Percentiles rank a stretch among this genome's conserved stretches.
Evolutionary conservation across 2,113 vertebrate genomes (phyloP).

Genomic region (Pseudolaguvia tuberculata): DNA sequence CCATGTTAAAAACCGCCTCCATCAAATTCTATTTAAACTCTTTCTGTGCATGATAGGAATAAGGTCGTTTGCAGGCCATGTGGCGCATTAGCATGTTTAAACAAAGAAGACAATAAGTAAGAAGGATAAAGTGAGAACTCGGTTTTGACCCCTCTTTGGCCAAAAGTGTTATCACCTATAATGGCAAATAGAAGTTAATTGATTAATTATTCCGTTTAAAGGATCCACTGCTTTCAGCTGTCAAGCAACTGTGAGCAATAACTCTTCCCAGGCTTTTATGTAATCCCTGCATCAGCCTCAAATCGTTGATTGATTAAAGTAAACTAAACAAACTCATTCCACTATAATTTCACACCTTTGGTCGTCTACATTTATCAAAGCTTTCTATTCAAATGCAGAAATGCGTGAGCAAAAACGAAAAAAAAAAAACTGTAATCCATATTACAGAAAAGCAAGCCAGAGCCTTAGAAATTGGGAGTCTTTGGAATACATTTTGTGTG

Average conservation of each 20-base stretch:
- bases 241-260: conserved; percentile 32
- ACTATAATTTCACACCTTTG: conserved; percentile 23
- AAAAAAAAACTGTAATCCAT: conserved; percentile 26
- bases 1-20: conserved; percentile 25
- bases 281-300: conserved; percentile 7
- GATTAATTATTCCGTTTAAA: conserved; percentile 46
- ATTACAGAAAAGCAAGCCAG: not conserved
- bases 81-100: conserved; percentile 42
- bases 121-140: conserved; percentile 40
- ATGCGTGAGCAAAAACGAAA: conserved; percentile 1
- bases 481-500: not conserved
- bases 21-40: conserved; percentile 35
- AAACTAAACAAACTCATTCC: conserved; percentile 34
- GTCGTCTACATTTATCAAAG: conserved; percentile 30
- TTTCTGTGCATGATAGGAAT: conserved; percentile 25
- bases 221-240: conserved; percentile 36
- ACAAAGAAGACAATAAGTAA: conserved; percentile 41
- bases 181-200: conserved; percentile 47
- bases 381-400: conserved; percentile 16
- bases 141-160: conserved; percentile 41
- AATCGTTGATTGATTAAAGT: conserved; percentile 43
- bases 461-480: not conserved
- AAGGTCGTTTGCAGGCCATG: conserved; percentile 45
- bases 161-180: conserved; percentile 28
- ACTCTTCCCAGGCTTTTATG: conserved; percentile 28